Percentiles rank a stretch among this genome's conserved stretches.
phyloP scores from a whole-genome alignment of 2,113 vertebrate genomes.

The Oceanodroma tethys region DNA sequence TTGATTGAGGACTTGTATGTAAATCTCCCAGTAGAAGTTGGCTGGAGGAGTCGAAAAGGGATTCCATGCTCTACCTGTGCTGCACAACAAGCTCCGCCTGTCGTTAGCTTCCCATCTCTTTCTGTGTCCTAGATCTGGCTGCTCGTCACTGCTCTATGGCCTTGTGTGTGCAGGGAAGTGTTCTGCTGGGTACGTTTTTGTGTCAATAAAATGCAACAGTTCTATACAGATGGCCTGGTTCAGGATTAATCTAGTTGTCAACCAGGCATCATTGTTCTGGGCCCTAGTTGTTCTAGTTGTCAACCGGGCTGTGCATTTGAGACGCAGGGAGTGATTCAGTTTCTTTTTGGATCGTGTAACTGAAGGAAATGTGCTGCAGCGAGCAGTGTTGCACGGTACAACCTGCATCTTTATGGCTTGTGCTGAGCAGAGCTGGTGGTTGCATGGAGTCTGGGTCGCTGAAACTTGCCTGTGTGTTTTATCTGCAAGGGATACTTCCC shows the following conservation, averaged over 20 bases:
- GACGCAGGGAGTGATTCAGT: not conserved
- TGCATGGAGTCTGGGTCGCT: not conserved
- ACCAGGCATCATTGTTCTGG: not conserved
- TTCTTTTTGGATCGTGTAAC: not conserved
- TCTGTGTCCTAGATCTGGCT: slow-evolving; percentile 16
- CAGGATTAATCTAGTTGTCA: not conserved
- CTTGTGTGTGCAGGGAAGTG: slow-evolving; percentile 24
- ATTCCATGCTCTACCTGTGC: slow-evolving; percentile 38
- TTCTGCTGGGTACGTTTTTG: slow-evolving; percentile 54
- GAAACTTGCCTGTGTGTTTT: slow-evolving; percentile 18
- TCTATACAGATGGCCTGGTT: slow-evolving; percentile 46
- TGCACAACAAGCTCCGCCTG: slow-evolving; percentile 24
- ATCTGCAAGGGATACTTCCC: slow-evolving; percentile 10
- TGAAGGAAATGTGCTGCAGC: not conserved
- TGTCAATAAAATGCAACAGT: slow-evolving; percentile 60
- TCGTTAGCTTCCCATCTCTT: slow-evolving; percentile 40
- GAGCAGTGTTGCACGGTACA: slow-evolving; percentile 10
- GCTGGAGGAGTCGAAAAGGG: slow-evolving; percentile 13
- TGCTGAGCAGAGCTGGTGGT: slow-evolving; percentile 36
- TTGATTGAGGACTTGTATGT: slow-evolving; percentile 46
- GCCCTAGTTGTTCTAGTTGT: not conserved
- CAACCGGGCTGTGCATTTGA: not conserved
- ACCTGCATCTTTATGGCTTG: slow-evolving; percentile 33
- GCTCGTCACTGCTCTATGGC: slow-evolving; percentile 47
- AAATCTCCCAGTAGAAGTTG: slow-evolving; percentile 33